Conservation (phyloP, 2,888 invertebrate genomes). For the Eilema sororculum region DNA sequence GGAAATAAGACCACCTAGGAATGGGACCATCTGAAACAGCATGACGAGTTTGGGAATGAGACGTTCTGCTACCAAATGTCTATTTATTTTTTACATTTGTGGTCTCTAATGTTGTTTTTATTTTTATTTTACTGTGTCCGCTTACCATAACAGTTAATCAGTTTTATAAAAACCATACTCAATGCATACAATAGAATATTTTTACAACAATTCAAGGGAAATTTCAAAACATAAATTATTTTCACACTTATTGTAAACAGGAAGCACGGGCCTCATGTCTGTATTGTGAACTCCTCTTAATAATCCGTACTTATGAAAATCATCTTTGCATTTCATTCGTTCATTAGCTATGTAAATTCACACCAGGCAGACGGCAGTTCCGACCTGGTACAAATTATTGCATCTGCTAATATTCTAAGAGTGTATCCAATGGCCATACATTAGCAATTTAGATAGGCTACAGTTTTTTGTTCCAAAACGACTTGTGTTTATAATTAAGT, state of each 20-base stretch:
- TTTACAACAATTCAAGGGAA: too few relatives aligned
- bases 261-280: neutral
- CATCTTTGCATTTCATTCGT: slow-evolving; percentile 58
- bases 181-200: too few relatives aligned
- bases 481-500: neutral
- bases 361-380: slow-evolving; percentile 38
- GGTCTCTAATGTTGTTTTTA: too few relatives aligned
- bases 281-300: slow-evolving; percentile 36
- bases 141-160: too few relatives aligned
- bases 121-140: too few relatives aligned
- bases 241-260: neutral
- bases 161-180: too few relatives aligned
- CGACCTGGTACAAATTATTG: slow-evolving; percentile 69
- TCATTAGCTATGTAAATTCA: slow-evolving; percentile 77
- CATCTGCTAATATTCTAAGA: slow-evolving; percentile 65
- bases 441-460: slow-evolving; percentile 39
- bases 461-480: neutral
- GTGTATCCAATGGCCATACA: slow-evolving; percentile 52
- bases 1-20: too few relatives aligned
- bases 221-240: too few relatives aligned
- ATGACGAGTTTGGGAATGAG: too few relatives aligned
- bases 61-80: too few relatives aligned
- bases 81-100: too few relatives aligned
- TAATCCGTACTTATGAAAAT: slow-evolving; percentile 59
- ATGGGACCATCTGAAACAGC: too few relatives aligned